Base-by-base conservation (phyloP, 1,140 invertebrate species). In the Ceratitis capitata region DNA sequence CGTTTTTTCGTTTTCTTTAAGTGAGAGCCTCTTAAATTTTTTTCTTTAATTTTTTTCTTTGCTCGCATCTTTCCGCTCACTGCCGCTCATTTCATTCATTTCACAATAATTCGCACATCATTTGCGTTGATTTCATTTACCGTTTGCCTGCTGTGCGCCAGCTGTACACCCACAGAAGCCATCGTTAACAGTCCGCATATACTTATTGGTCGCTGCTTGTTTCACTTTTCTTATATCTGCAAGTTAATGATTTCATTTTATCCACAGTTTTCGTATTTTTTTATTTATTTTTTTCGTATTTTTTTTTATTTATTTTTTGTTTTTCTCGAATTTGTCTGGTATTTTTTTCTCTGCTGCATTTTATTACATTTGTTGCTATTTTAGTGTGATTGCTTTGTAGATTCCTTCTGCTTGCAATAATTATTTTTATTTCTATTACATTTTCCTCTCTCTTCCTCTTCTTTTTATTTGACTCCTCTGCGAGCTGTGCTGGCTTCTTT, bases 311-410 rank as follows among this genome's bases (percentile, higher is more conserved):
- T 53, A 12, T 19, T 14, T 53, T 5, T 4, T 53, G 5, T 6
- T 61, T n/a, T n/a, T n/a, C n/a, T n/a, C n/a, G n/a, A n/a, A n/a
- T n/a, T n/a, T n/a, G n/a, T n/a, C n/a, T n/a, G n/a, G n/a, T n/a
- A n/a, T n/a, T n/a, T n/a, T n/a, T 53, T 6, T 56, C 51, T 64
- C 7, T 32, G n/a, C n/a, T n/a, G n/a, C n/a, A n/a, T 35, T 47
- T 78, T 35, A 45, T 78, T 78, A 78, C 69, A 47, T 78, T 78
- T 78, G 69, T 78, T 78, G 35, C 69, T 47, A 45, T 78, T 78
- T 78, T n/a, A 78, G 35, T 78, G 39, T 78, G 69, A 78, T 78
- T 78, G 39, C 69, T 78, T 78, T 78, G 16, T 10, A 45, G 6
- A 45, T 10, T 78, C 35, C 69, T 78, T 78, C 9, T 2, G 29